Evolutionary conservation across 2,888 invertebrate genomes (phyloP).

Genomic region (Trichogramma evanescens): DNA sequence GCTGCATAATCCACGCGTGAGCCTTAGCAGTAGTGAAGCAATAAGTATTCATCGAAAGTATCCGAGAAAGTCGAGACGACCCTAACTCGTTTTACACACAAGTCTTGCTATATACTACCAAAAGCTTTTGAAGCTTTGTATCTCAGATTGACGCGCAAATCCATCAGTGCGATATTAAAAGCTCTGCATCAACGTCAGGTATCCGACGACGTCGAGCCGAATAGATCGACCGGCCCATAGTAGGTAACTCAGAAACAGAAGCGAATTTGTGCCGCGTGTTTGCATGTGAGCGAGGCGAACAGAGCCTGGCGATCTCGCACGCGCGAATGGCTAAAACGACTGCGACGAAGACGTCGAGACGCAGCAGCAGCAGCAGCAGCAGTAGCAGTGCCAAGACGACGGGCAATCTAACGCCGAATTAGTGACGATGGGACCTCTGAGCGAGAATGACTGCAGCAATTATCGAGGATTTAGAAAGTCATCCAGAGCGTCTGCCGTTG

Average conservation of each 20-base stretch:
- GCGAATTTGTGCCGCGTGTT: neutral
- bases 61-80: slow-evolving; percentile 39
- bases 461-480: neutral
- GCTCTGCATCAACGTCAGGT: too few relatives aligned
- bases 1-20: slow-evolving; percentile 36
- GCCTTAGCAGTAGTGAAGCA: slow-evolving; percentile 38
- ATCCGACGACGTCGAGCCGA: too few relatives aligned
- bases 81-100: slow-evolving; percentile 26
- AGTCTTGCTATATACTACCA: too few relatives aligned
- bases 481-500: too few relatives aligned
- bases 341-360: neutral
- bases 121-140: too few relatives aligned
- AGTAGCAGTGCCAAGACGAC: neutral
- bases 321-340: slow-evolving; percentile 18
- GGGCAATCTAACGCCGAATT: neutral
- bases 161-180: too few relatives aligned
- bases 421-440: slow-evolving; percentile 46
- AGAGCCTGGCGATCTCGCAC: slow-evolving; percentile 4
- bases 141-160: too few relatives aligned
- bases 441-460: slow-evolving; percentile 41
- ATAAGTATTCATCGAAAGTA: slow-evolving; percentile 40
- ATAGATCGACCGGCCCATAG: too few relatives aligned
- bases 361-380: neutral
- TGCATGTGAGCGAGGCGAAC: slow-evolving; percentile 1
- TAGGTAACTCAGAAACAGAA: too few relatives aligned